A percentile compares a stretch with the other conserved stretches of the same genome.
phyloP scores from a whole-genome alignment of 1,140 invertebrate species.

The Zaprionus davidi region DNA sequence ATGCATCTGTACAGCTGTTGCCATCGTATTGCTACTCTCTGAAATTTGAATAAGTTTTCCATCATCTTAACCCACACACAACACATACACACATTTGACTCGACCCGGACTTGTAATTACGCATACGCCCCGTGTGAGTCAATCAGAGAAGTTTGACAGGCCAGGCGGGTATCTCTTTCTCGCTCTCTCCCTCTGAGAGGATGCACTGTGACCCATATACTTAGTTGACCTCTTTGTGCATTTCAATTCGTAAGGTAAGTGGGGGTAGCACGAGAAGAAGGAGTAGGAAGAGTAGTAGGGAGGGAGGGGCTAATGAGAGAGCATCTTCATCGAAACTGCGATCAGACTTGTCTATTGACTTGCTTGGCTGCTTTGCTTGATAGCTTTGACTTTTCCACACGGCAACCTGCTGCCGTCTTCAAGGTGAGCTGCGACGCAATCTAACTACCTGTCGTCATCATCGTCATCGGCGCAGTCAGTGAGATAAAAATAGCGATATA shows the following conservation, averaged over 20 bases:
- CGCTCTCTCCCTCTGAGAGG: not conserved
- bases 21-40: constrained; percentile 5
- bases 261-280: not conserved
- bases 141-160: constrained; percentile 4
- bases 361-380: constrained; percentile 61
- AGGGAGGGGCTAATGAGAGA: not conserved
- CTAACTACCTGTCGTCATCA: constrained; percentile 50
- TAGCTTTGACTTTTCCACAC: constrained; percentile 33
- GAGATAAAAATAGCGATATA: constrained; percentile 58
- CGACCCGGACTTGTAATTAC: constrained; percentile 48
- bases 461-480: constrained; percentile 24
- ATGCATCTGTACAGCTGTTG: constrained; percentile 13
- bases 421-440: constrained; percentile 69
- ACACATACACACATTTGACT: constrained; percentile 11
- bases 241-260: not conserved
- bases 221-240: constrained; percentile 46
- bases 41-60: constrained; percentile 21
- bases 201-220: constrained; percentile 59
- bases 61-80: constrained; percentile 3
- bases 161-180: too few relatives aligned
- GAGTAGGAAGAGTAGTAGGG: not conserved
- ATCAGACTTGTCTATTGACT: constrained; percentile 46
- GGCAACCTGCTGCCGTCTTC: constrained; percentile 63
- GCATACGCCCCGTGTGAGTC: constrained; percentile 54
- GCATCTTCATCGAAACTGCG: constrained; percentile 1